Conservation (phyloP, 2,797 vertebrate genomes). For the Zalophus californianus region DNA sequence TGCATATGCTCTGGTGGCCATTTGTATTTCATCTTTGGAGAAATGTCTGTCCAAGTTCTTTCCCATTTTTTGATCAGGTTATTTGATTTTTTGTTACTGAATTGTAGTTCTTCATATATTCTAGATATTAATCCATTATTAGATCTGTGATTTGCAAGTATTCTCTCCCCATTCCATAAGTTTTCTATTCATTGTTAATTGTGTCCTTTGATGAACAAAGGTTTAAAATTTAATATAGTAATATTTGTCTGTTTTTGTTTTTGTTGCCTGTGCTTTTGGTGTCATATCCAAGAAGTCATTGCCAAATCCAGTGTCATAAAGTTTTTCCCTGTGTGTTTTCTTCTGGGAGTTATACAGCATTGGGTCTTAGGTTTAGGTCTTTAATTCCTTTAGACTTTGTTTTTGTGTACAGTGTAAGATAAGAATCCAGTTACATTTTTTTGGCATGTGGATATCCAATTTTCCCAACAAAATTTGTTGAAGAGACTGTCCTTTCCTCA, state of each 20-base stretch:
- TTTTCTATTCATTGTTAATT: background rate
- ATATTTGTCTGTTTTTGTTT: background rate
- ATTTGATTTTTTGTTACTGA: background rate
- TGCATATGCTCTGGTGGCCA: background rate
- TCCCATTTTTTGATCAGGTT: background rate
- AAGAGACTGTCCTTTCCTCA: background rate
- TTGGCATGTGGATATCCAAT: background rate
- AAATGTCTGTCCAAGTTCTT: background rate
- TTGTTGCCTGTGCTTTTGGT: background rate
- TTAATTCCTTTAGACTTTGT: background rate
- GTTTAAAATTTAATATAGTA: background rate
- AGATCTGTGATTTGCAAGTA: background rate
- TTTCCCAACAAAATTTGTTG: background rate
- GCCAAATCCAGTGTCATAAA: background rate
- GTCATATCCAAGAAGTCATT: background rate
- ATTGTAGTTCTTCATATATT: background rate
- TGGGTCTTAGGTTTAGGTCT: background rate
- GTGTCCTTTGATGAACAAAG: background rate
- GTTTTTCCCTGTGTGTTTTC: background rate
- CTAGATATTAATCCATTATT: background rate
- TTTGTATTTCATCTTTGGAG: background rate
- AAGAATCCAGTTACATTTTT: background rate
- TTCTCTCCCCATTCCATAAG: background rate
- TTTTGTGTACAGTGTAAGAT: background rate
- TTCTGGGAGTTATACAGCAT: background rate